A percentile compares a stretch with the other conserved stretches of the same genome.
Conservation (phyloP, 2,888 invertebrate species). For the Selenia dentaria region DNA sequence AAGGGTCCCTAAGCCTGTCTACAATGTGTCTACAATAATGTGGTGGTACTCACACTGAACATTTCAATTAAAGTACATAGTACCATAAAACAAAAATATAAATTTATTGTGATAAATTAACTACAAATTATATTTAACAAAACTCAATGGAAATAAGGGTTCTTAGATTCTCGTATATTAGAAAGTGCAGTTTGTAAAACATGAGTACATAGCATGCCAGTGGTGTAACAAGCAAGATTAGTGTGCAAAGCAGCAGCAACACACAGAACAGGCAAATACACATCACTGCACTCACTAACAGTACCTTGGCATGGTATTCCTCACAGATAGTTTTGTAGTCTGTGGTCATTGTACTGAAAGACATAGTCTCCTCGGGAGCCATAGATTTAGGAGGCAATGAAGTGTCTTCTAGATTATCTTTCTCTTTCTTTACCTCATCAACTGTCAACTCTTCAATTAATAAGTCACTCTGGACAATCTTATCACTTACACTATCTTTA, state of each 20-base stretch:
- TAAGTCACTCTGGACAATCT: constrained; percentile 64
- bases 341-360: constrained; percentile 86
- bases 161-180: constrained; percentile 10
- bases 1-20: too few relatives aligned
- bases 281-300: constrained; percentile 40
- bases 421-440: constrained; percentile 57
- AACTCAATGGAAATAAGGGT: constrained; percentile 1
- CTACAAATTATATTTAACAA: not conserved
- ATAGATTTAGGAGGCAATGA: constrained; percentile 64
- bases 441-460: constrained; percentile 70
- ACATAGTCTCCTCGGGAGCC: constrained; percentile 64
- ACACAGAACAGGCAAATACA: constrained; percentile 32
- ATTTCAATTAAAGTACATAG: not conserved
- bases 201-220: constrained; percentile 46
- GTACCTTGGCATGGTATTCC: constrained; percentile 88
- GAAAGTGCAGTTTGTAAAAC: constrained; percentile 34
- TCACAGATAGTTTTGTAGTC: constrained; percentile 90
- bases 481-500: constrained; percentile 40
- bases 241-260: constrained; percentile 27
- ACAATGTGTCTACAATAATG: too few relatives aligned
- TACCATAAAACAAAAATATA: not conserved
- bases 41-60: too few relatives aligned
- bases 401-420: constrained; percentile 46
- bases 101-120: constrained; percentile 5
- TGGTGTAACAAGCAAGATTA: constrained; percentile 46